phyloP scores from a whole-genome alignment of 2,797 vertebrate genomes.

The Calcarius lapponicus region DNA sequence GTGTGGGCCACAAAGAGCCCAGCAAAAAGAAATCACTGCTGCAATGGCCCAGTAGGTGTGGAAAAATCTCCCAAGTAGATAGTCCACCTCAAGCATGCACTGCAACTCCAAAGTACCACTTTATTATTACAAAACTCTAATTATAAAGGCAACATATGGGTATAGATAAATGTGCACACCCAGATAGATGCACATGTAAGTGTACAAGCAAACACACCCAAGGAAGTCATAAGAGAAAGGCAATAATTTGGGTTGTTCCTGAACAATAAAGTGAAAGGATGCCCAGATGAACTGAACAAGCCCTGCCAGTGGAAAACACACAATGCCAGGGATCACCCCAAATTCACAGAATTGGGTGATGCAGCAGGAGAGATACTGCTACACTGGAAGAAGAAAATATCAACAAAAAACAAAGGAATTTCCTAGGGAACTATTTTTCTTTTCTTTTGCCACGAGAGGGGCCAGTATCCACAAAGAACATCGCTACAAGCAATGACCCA shows the following conservation, averaged over 20 bases:
- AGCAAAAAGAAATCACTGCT: neutral
- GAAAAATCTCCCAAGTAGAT: neutral
- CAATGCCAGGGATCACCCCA: neutral
- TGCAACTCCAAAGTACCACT: neutral
- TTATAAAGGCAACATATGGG: fast-evolving
- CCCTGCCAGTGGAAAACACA: neutral
- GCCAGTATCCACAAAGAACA: neutral
- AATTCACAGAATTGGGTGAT: neutral
- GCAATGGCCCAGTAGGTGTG: neutral
- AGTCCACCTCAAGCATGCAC: neutral
- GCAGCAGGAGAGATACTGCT: neutral
- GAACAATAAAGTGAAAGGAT: neutral
- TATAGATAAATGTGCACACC: neutral
- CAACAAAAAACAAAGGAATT: neutral
- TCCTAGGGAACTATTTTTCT: neutral
- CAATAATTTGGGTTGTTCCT: neutral
- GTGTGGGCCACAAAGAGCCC: fast-evolving
- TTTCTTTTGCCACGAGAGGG: neutral
- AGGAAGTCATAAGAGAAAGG: neutral
- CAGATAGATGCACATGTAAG: fast-evolving
- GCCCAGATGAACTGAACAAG: neutral
- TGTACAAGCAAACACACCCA: neutral
- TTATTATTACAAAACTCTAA: neutral
- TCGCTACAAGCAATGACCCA: neutral
- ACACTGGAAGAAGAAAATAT: neutral